A percentile compares a stretch with the other conserved stretches of the same genome.
Conservation (phyloP, 1,140 invertebrate genomes). For the Samia ricini region DNA sequence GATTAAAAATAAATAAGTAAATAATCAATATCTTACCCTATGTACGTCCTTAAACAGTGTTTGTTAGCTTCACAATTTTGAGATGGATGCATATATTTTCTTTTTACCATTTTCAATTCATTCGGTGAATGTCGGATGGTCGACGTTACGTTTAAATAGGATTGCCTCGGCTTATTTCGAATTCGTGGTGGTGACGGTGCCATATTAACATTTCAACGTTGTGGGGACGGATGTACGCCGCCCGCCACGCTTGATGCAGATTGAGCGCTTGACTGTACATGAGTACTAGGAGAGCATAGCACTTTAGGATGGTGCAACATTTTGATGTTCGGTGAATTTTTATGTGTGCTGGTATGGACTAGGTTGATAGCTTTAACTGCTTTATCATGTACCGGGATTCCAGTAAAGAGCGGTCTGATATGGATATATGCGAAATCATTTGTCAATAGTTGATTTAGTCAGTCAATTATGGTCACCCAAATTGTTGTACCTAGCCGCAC, state of each 20-base stretch:
- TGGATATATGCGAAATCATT: too few relatives aligned
- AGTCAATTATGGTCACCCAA: too few relatives aligned
- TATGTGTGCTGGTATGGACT: not conserved
- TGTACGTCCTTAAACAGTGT: too few relatives aligned
- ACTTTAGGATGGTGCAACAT: conserved; percentile 1
- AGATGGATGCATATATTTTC: not conserved
- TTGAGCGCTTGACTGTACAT: not conserved
- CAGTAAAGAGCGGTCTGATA: too few relatives aligned
- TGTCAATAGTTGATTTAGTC: too few relatives aligned
- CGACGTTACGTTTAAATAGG: conserved; percentile 30
- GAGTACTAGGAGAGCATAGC: conserved; percentile 1
- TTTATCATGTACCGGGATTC: too few relatives aligned
- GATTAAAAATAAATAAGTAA: too few relatives aligned
- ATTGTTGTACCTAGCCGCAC: too few relatives aligned
- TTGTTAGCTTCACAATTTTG: too few relatives aligned
- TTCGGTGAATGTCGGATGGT: not conserved
- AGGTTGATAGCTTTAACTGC: not conserved
- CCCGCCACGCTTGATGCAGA: not conserved
- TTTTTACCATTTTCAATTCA: not conserved
- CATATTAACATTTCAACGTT: conserved; percentile 46
- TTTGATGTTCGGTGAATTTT: conserved; percentile 1
- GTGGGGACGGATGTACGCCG: conserved; percentile 15
- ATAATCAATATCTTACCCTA: too few relatives aligned
- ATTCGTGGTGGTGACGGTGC: conserved; percentile 31
- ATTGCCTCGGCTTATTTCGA: conserved; percentile 38